Evolutionary conservation across 2,888 invertebrate genomes (phyloP).

Genomic region (Dicyrtoma fusca): DNA sequence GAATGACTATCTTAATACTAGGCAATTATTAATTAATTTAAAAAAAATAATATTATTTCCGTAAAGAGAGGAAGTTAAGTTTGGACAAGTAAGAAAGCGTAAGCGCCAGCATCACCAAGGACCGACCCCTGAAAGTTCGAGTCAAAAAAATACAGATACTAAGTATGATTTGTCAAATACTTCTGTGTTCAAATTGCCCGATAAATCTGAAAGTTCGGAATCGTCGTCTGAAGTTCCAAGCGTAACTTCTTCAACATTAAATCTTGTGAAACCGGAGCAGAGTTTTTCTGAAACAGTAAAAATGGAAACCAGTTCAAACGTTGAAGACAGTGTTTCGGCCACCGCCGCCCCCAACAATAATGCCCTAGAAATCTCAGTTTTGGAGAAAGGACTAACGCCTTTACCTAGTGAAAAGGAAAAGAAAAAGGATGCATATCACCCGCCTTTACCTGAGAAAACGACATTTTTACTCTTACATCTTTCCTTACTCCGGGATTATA

Average conservation of each 20-base stretch:
- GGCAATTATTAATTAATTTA: too few relatives aligned
- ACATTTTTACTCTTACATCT: constrained; percentile 76
- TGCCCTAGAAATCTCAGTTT: constrained; percentile 14
- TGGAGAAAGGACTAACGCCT: constrained; percentile 27
- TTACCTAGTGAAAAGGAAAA: constrained; percentile 42
- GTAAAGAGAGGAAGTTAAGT: constrained; percentile 54
- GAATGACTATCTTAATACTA: too few relatives aligned
- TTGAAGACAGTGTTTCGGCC: not conserved
- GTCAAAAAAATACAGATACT: not conserved
- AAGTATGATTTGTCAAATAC: constrained; percentile 43
- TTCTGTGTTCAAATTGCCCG: constrained; percentile 35
- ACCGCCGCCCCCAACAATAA: not conserved
- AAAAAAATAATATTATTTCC: too few relatives aligned
- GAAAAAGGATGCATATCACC: constrained; percentile 57
- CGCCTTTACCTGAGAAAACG: constrained; percentile 81
- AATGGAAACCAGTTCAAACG: not conserved
- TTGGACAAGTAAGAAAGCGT: constrained; percentile 43
- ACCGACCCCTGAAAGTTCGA: constrained; percentile 18
- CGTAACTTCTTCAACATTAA: not conserved
- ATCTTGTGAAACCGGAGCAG: not conserved
- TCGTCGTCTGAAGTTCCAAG: not conserved
- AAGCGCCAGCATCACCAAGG: constrained; percentile 10
- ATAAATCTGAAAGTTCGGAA: not conserved
- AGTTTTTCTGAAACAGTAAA: constrained; percentile 26
- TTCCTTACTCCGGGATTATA: constrained; percentile 87